Percentiles rank a stretch among this genome's conserved stretches.
Evolutionary conservation across 2,797 vertebrate genomes (phyloP).

Genomic region (Siniperca obscura): DNA sequence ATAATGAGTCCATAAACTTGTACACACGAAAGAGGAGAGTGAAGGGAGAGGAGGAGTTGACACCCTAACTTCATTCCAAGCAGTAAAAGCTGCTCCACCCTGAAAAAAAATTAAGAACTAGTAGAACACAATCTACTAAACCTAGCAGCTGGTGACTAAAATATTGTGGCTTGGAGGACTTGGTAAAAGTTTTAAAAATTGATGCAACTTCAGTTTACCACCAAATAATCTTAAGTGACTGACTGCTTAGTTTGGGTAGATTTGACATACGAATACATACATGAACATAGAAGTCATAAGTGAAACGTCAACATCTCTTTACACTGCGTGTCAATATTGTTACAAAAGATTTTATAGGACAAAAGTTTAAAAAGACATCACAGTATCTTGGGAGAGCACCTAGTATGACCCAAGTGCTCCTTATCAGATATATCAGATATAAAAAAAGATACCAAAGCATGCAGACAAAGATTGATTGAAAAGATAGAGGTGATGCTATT

Average conservation of each 20-base stretch:
- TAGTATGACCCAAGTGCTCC: background rate
- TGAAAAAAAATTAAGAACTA: slow-evolving; percentile 31
- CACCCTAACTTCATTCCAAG: slow-evolving; percentile 63
- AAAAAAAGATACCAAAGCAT: background rate
- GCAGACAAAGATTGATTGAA: background rate
- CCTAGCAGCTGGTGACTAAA: background rate
- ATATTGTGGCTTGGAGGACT: background rate
- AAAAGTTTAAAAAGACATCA: background rate
- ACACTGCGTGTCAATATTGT: background rate
- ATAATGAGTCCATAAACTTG: background rate
- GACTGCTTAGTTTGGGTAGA: background rate
- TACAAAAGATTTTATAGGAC: background rate
- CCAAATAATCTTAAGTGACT: background rate
- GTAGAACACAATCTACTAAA: slow-evolving; percentile 37
- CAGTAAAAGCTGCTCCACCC: slow-evolving; percentile 56
- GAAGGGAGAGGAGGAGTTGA: background rate
- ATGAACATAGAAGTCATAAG: background rate
- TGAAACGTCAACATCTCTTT: background rate
- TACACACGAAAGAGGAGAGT: background rate
- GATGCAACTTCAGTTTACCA: background rate
- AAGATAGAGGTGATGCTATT: slow-evolving; percentile 10
- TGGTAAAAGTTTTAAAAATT: background rate
- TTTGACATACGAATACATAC: too few species aligned
- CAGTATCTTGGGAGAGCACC: background rate
- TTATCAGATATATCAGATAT: background rate